Evolutionary conservation across 1,140 invertebrate species (phyloP), one percentile per base, ranked within the genome.

Genomic region (Drosophila sp.): DNA sequence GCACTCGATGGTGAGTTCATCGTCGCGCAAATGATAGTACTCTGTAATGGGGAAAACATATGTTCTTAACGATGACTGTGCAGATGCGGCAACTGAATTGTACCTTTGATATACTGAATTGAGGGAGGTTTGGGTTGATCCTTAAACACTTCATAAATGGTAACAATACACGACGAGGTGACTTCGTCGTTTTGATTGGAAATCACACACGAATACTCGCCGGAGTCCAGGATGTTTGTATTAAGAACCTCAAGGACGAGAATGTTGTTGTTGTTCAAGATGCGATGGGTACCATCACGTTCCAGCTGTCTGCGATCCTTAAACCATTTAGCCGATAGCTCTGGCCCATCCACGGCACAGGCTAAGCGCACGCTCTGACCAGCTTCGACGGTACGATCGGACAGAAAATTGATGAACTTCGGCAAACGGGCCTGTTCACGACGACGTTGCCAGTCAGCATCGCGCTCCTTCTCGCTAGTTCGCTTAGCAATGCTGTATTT

Each of bases 311-410:
- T 91, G 1, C 95, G 95, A 90, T 98, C 95, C 87, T 96, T 98
- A 32, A 95, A 96, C 97, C 97, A 99, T 72, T 95, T 95, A 2
- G 98, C 93, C 30, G 94, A 94, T 3, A 97, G 95, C 71, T 97
- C 96, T 0, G 97, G 91, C 0, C 96, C 96, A 70, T 98, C 94
- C 1, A 98, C 95, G 64, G 96, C 96, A 87, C 98, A 98, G 1
- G 96, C 96, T 32, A 99, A 92, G 84, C 95, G 96, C 0, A 97
- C 95, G 71, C 94, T 93, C 25, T 96, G 95, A 2, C 95, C 95
- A 72, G 95, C 94, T 1, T 95, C 95, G 4, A 95, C 95, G 3
- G 95, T 95, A 72, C 96, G 94, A 86, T 97, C 96, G 1, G 95
- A 95, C 35, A 98, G 92, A 80, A 94, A 94, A 35, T 95, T 96